These are phyloP conservation scores for Silurus aristotelis DNA, from an alignment of 2,797 vertebrate genomes.

Conservation along the genomic window DNA sequence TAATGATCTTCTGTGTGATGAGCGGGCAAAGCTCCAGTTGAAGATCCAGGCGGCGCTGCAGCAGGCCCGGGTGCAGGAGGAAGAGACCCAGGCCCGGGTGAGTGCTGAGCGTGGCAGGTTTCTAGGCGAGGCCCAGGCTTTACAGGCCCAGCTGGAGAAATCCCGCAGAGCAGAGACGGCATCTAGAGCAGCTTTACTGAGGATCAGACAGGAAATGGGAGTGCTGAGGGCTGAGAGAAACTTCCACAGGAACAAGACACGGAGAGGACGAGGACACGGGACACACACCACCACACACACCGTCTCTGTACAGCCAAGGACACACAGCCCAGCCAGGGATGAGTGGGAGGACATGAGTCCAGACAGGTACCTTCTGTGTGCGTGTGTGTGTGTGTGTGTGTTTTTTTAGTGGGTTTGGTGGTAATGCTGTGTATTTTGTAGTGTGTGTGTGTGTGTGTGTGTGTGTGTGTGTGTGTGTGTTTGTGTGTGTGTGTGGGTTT, in stretches of 20 bases:
- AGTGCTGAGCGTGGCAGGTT: slow-evolving; percentile 71
- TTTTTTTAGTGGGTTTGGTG: too few species aligned
- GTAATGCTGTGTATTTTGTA: too few species aligned
- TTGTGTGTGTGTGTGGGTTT: neutral
- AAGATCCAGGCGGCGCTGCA: slow-evolving; percentile 72
- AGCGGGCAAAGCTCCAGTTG: slow-evolving; percentile 73
- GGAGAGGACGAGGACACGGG: slow-evolving; percentile 63
- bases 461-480: too few species aligned
- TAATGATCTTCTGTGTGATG: slow-evolving; percentile 61
- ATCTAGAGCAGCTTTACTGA: slow-evolving; percentile 68
- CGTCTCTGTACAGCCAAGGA: slow-evolving; percentile 84
- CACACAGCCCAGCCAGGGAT: slow-evolving; percentile 87
- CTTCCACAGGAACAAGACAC: slow-evolving; percentile 62
- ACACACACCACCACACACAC: slow-evolving; percentile 84
- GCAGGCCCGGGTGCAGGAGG: slow-evolving; percentile 67
- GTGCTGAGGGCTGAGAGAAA: slow-evolving; percentile 74
- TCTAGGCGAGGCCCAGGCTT: slow-evolving; percentile 68
- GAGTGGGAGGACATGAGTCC: slow-evolving; percentile 94
- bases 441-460: too few species aligned
- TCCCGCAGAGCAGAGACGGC: slow-evolving; percentile 73
- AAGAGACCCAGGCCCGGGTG: slow-evolving; percentile 66
- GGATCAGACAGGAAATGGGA: slow-evolving; percentile 76
- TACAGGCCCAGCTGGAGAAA: slow-evolving; percentile 71
- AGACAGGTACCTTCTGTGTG: slow-evolving; percentile 80
- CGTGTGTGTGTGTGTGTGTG: too few species aligned